Evolutionary conservation across 2,888 invertebrate species (phyloP).

Genomic region (Melieria crassipennis): DNA sequence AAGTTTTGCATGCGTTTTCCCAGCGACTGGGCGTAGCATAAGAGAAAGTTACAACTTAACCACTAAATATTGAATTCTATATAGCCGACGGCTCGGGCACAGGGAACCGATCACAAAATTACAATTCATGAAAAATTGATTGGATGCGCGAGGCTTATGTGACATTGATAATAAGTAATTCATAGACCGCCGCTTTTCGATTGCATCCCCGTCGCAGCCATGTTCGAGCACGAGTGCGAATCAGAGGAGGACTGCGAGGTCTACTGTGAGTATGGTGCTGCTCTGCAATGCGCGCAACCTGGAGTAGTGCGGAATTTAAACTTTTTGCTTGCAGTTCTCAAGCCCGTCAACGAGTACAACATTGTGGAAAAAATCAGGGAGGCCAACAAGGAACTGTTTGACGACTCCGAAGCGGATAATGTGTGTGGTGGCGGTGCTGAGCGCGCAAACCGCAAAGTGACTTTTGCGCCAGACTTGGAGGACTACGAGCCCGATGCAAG

Average conservation of each 20-base stretch:
- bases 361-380: slow-evolving; percentile 69
- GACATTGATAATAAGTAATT: too few species aligned
- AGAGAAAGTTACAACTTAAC: too few species aligned
- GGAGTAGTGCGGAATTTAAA: not conserved
- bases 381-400: slow-evolving; percentile 68
- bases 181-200: too few species aligned
- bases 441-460: slow-evolving; percentile 61
- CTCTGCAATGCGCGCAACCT: too few species aligned
- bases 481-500: slow-evolving; percentile 66
- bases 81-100: too few species aligned
- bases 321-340: slow-evolving; percentile 53
- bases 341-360: slow-evolving; percentile 68
- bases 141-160: too few species aligned
- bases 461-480: slow-evolving; percentile 67
- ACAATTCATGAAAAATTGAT: too few species aligned
- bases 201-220: too few species aligned
- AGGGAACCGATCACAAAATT: too few species aligned
- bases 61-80: too few species aligned
- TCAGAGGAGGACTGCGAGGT: slow-evolving; percentile 65
- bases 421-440: slow-evolving; percentile 26
- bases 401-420: slow-evolving; percentile 43
- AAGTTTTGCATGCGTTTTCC: too few species aligned
- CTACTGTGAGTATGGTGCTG: slow-evolving; percentile 63
- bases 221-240: slow-evolving; percentile 57
- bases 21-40: too few species aligned